Base-by-base conservation (phyloP, 2,888 invertebrate species). In the Dromius quadrimaculatus region DNA sequence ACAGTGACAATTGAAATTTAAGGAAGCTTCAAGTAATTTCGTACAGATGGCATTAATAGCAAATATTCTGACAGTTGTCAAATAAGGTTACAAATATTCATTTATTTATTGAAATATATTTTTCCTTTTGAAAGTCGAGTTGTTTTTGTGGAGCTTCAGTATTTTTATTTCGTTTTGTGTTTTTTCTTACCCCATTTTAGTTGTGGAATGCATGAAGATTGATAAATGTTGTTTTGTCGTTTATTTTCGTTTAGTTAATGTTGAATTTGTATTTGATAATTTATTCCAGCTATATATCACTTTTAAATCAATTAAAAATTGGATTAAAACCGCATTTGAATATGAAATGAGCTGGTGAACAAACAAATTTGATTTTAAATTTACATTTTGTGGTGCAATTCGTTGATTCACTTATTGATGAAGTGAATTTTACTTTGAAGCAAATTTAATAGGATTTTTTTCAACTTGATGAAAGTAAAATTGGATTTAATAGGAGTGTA, bases 141-240 rank as follows among this genome's bases (percentile, higher is more conserved):
- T n/a, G n/a, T n/a, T n/a, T n/a, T n/a, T n/a, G n/a, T n/a, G n/a
- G n/a, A n/a, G n/a, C n/a, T n/a, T n/a, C n/a, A n/a, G n/a, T n/a
- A n/a, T n/a, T n/a, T n/a, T n/a, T n/a, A n/a, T n/a, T n/a, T n/a
- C n/a, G n/a, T n/a, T n/a, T n/a, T n/a, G n/a, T n/a, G n/a, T n/a
- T n/a, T n/a, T n/a, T n/a, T n/a, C n/a, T n/a, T n/a, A n/a, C n/a
- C n/a, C n/a, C n/a, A n/a, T n/a, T n/a, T n/a, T n/a, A n/a, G n/a
- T n/a, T n/a, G n/a, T n/a, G n/a, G n/a, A n/a, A n/a, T 11, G 11
- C 47, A 47, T 47, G 47, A 47, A 47, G 47, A 47, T 47, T 47
- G 47, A 47, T 47, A 47, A 23, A 23, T 47, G 47, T 23, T 47
- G 47, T 47, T 47, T 47, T 47, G 11, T 47, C 47, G 47, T 47